phyloP scores from a whole-genome alignment of 2,888 invertebrate genomes.

The Drosophila setosimentum region DNA sequence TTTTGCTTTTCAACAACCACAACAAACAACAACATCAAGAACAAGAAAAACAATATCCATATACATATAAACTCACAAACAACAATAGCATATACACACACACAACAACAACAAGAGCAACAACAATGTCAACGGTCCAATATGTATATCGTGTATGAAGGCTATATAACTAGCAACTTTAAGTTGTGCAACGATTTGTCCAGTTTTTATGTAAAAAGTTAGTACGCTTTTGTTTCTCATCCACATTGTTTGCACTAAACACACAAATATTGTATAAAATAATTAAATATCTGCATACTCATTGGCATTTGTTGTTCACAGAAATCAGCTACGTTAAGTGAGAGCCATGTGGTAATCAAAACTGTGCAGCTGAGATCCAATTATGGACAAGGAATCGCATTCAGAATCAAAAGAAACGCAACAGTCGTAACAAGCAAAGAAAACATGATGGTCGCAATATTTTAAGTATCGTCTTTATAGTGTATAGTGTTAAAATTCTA shows the following conservation, averaged over 20 bases:
- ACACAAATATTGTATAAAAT: neutral
- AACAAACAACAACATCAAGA: slow-evolving; percentile 22
- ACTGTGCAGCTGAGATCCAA: slow-evolving; percentile 29
- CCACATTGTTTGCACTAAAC: slow-evolving; percentile 15
- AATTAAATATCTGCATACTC: neutral
- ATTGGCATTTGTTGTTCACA: slow-evolving; percentile 45
- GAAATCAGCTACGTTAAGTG: slow-evolving; percentile 83
- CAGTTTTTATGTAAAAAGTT: slow-evolving; percentile 78
- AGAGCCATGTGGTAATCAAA: slow-evolving; percentile 39
- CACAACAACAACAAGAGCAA: neutral
- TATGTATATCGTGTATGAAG: slow-evolving; percentile 43
- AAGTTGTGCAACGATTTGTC: slow-evolving; percentile 77
- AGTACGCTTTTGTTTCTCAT: slow-evolving; percentile 58
- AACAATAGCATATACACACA: slow-evolving; percentile 45
- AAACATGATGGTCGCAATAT: slow-evolving; percentile 80
- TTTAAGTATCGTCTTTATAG: slow-evolving; percentile 80
- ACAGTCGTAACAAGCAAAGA: slow-evolving; percentile 64
- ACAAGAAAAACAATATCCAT: slow-evolving; percentile 25
- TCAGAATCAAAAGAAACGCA: slow-evolving; percentile 55
- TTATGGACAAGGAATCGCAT: slow-evolving; percentile 53
- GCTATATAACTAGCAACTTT: slow-evolving; percentile 61
- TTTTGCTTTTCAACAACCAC: slow-evolving; percentile 67
- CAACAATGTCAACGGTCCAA: slow-evolving; percentile 35
- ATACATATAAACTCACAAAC: slow-evolving; percentile 13
- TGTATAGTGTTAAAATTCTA: slow-evolving; percentile 80